These are phyloP conservation scores for Osmoderma eremita DNA, from an alignment of 2,888 invertebrate species.

Conservation along the genomic window DNA sequence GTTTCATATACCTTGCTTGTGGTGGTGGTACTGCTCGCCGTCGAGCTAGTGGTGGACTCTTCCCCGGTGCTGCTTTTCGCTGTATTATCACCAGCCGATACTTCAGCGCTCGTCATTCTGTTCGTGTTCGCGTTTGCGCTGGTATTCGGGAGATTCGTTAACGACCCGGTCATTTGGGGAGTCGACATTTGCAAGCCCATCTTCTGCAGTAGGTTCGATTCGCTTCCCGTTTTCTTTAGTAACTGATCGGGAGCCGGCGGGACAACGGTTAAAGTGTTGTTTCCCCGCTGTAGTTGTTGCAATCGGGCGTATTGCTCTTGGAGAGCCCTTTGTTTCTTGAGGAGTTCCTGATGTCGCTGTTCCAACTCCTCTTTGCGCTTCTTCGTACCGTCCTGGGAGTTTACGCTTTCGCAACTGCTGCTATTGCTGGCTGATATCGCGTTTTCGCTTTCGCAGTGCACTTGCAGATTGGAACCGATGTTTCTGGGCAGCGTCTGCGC, in stretches of 20 bases:
- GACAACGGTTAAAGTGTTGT: conserved; percentile 71
- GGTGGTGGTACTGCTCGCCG: conserved; percentile 59
- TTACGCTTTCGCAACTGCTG: conserved; percentile 80
- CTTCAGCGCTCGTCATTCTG: conserved; percentile 53
- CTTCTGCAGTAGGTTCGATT: conserved; percentile 85
- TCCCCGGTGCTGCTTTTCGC: conserved; percentile 53
- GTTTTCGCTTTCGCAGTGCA: conserved; percentile 55
- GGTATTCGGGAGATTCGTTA: conserved; percentile 70
- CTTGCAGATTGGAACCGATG: conserved; percentile 60
- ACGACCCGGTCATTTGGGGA: conserved; percentile 69
- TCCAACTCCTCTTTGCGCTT: conserved; percentile 81
- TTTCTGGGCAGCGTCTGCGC: conserved; percentile 63
- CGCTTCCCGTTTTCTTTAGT: conserved; percentile 88
- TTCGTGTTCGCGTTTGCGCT: conserved; percentile 53
- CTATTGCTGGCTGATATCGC: conserved; percentile 71
- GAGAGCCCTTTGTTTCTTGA: conserved; percentile 86
- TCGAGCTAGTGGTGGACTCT: conserved; percentile 48
- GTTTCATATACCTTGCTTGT: conserved; percentile 90
- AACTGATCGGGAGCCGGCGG: conserved; percentile 72
- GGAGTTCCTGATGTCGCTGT: conserved; percentile 86
- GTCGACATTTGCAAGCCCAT: conserved; percentile 77
- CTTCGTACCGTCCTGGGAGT: conserved; percentile 76
- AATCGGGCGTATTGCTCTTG: conserved; percentile 92
- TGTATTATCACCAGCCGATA: conserved; percentile 47
- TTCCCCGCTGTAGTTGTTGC: conserved; percentile 86